These are phyloP conservation scores for Embiotoca jacksoni DNA, from an alignment of 2,113 vertebrate genomes.

Conservation along the genomic window DNA sequence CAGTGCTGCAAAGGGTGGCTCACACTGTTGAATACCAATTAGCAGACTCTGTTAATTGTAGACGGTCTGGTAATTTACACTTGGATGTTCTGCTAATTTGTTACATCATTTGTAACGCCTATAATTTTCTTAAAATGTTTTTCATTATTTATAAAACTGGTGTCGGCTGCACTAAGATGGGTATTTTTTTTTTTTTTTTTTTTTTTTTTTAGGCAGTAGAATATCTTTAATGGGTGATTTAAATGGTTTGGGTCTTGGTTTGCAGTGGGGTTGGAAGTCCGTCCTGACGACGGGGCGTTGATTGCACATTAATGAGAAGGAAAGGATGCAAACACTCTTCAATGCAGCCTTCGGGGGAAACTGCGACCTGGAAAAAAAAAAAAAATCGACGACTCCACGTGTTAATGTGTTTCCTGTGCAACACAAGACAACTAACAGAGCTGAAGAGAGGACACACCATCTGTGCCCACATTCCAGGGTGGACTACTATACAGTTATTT, in stretches of 20 bases:
- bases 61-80: not conserved
- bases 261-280: conserved; percentile 20
- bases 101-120: not conserved
- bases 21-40: not conserved
- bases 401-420: conserved; percentile 45
- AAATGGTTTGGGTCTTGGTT: conserved; percentile 26
- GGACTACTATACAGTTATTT: not conserved
- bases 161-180: not conserved
- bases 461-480: conserved; percentile 32
- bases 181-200: not conserved
- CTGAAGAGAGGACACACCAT: conserved; percentile 34
- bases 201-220: not conserved
- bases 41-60: not conserved
- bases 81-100: not conserved
- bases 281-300: conserved; percentile 10
- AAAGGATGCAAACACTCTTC: conserved; percentile 39
- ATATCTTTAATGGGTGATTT: conserved; percentile 27
- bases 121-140: not conserved
- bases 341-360: conserved; percentile 19
- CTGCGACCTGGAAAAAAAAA: conserved; percentile 47
- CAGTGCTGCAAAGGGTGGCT: not conserved
- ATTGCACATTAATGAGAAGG: conserved; percentile 46
- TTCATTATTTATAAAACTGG: not conserved
- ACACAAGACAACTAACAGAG: conserved; percentile 27
- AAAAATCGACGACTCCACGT: conserved; percentile 25